Evolutionary conservation across 2,113 vertebrate species (phyloP), one percentile per base, ranked within the genome.

Genomic region (Clarias macrocephalus): DNA sequence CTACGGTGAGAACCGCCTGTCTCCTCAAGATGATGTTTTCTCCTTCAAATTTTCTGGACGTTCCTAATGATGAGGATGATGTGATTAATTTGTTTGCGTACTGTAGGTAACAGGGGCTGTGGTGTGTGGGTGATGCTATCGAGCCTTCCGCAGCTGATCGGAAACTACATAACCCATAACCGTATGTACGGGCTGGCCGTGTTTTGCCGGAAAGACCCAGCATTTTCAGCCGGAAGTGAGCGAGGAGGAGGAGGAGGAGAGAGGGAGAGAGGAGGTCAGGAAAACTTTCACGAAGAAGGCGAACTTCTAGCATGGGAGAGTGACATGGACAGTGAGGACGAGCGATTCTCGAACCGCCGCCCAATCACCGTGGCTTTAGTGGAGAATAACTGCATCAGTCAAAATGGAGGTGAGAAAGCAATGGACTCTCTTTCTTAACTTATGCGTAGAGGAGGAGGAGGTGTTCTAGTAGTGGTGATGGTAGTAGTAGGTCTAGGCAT

Each of bases 81-180:
- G 48, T 48, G 7, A 48, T 48, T 48, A 48, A 1, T 80, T 82
- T 88, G 33, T 63, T 80, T 57, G 83, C 62, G 33, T 37, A 3
- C 33, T 37, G 33, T 85, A 99, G 97, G 95, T 86, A 97, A 96
- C 92, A 96, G 95, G 91, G 96, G 97, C 89, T 99, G 97, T 25
- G 96, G 97, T 0, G 95, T 99, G 83, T 97, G 97, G 97, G 95
- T 98, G 66, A 97, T 96, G 95, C 96, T 97, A 0, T 97, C 97
- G 87, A 98, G 97, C 92, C 95, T 97, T 68, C 96, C 96, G 0
- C 96, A 98, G 68, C 95, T 99, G 77, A 91, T 96, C 57, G 95
- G 94, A 88, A 97, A 97, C 92, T 94, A 95, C 76, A 96, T 98
- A 87, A 95, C 96, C 91, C 96, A 97, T 89, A 97, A 97, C 89